Percentiles rank a stretch among this genome's conserved stretches.
These are phyloP conservation scores for Synergus laeviventris DNA, from an alignment of 2,888 invertebrate species.

Conservation along the genomic window DNA sequence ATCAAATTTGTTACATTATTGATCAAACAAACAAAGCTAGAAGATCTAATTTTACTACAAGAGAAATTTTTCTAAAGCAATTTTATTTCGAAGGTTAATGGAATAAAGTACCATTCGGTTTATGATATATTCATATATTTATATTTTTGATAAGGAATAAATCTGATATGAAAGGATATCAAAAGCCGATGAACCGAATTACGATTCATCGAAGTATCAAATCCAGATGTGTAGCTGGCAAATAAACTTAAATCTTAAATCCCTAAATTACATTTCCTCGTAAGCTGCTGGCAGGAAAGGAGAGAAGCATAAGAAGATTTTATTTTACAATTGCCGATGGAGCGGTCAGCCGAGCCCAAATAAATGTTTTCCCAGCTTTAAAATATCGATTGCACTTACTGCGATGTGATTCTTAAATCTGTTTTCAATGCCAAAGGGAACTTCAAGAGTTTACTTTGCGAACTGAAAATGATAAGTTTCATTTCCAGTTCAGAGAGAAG, in stretches of 20 bases:
- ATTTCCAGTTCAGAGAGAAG: not conserved
- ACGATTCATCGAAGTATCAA: conserved; percentile 10
- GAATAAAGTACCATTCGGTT: too few species aligned
- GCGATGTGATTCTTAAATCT: conserved; percentile 19
- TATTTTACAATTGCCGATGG: conserved; percentile 10
- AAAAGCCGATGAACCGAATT: too few species aligned
- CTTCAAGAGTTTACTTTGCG: conserved; percentile 12
- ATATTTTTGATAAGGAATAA: not conserved
- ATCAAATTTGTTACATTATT: not conserved
- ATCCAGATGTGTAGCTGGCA: not conserved
- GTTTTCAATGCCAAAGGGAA: conserved; percentile 10
- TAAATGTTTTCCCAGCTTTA: conserved; percentile 39
- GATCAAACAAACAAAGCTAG: not conserved
- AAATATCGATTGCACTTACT: conserved; percentile 32
- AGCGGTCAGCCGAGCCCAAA: conserved; percentile 38
- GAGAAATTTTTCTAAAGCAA: not conserved
- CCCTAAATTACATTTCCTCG: conserved; percentile 55
- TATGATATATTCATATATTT: too few species aligned
- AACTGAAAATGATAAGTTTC: not conserved
- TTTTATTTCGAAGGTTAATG: not conserved
- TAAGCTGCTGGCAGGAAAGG: conserved; percentile 46
- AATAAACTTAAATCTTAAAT: conserved; percentile 49
- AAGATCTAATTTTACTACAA: too few species aligned
- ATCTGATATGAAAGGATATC: not conserved
- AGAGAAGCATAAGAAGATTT: conserved; percentile 31